phyloP scores from a whole-genome alignment of 2,888 invertebrate species.

The Athalia cordata region DNA sequence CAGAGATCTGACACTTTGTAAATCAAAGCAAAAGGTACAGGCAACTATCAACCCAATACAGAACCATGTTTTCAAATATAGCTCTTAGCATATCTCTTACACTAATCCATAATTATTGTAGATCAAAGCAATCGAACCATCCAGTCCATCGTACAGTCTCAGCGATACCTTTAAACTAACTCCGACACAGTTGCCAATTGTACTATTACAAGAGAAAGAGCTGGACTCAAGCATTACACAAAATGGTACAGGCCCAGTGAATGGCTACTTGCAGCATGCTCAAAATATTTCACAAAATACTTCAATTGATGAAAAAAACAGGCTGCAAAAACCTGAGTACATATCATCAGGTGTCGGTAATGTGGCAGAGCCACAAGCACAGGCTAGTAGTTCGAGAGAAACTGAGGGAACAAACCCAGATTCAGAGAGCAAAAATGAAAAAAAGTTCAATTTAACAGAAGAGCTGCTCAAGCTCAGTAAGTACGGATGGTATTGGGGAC shows the following conservation, averaged over 20 bases:
- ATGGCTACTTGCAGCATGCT: not conserved
- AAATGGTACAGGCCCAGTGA: not conserved
- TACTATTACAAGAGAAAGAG: slow-evolving; percentile 27
- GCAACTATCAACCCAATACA: not conserved
- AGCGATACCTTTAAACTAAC: slow-evolving; percentile 28
- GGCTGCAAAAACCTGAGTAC: slow-evolving; percentile 19
- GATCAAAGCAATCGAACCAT: slow-evolving; percentile 51
- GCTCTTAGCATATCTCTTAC: not conserved
- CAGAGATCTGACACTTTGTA: slow-evolving; percentile 56
- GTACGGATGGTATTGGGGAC: slow-evolving; percentile 89
- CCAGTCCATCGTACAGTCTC: slow-evolving; percentile 35
- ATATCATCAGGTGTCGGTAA: slow-evolving; percentile 29
- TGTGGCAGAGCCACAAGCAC: slow-evolving; percentile 42
- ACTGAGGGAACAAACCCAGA: slow-evolving; percentile 44
- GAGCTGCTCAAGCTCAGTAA: slow-evolving; percentile 64
- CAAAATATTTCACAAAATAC: slow-evolving; percentile 7
- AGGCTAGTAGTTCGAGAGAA: slow-evolving; percentile 47
- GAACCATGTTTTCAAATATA: not conserved
- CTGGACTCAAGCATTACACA: not conserved
- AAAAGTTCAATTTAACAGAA: slow-evolving; percentile 59
- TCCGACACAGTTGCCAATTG: slow-evolving; percentile 17
- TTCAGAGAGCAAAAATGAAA: slow-evolving; percentile 51
- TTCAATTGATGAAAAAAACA: slow-evolving; percentile 20
- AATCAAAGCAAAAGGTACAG: slow-evolving; percentile 60
- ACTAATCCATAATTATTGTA: slow-evolving; percentile 17